Base-by-base conservation (phyloP, 2,113 vertebrate species). In the Podilymbus podiceps region DNA sequence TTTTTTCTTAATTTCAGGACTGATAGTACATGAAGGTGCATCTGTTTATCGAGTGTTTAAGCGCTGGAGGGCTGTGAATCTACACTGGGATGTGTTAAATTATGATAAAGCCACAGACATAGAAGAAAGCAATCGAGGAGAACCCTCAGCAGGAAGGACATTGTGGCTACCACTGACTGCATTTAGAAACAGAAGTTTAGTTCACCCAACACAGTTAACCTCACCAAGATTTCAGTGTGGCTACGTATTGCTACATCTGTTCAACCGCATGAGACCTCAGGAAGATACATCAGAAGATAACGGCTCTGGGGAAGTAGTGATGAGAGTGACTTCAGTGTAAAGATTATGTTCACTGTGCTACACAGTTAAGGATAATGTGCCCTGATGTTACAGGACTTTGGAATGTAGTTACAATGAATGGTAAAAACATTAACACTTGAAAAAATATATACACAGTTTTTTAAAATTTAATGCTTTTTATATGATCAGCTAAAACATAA, bases 271-370 rank as follows among this genome's bases (percentile, higher is more conserved):
- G 97, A 98, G 98, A 96, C 85, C 98, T 91, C 98, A 97, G 7
- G 98, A 98, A 93, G 98, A 98, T 69, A 82, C 98, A 19, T 96
- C 98, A 58, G 98, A 98, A 94, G 98, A 99, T 76, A 98, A 97
- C 16, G 97, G 97, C 93, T 99, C 99, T 1, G 99, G 99, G 55
- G 99, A 99, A 96, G 98, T 99, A 4, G 99, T 99, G 13, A 98
- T 99, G 93, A 98, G 99, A 88, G 99, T 99, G n/a, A 99, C 99
- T 12, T 99, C 99, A 3, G 99, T 99, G 97, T 99, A 98, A 98
- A 84, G 33, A 27, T 89, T 49, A 47, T 21, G 33, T 60, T 86
- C 75, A 69, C 95, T 95, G 68, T 94, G 91, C 86, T 91, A 14
- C 75, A 69, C 72, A 84, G 71, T 89, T n/a, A 35, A 87, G 81